Evolutionary conservation across 2,888 invertebrate genomes (phyloP).

Genomic region (Sylvicola cinctus): DNA sequence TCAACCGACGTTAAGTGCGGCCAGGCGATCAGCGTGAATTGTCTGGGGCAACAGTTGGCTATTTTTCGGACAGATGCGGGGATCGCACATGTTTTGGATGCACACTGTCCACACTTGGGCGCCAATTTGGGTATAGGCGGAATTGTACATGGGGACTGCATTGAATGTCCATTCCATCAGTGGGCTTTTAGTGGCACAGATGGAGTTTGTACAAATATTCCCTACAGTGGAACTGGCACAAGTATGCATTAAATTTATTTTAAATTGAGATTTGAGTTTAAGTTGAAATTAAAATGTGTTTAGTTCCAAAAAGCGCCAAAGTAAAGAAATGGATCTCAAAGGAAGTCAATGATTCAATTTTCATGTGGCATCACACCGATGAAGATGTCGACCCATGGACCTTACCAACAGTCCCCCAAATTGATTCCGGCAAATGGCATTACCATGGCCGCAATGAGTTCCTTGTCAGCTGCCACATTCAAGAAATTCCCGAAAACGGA

Average conservation of each 20-base stretch:
- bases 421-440: slow-evolving; percentile 33
- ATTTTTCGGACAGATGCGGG: slow-evolving; percentile 45
- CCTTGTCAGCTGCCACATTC: slow-evolving; percentile 52
- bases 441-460: slow-evolving; percentile 65
- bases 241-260: background rate
- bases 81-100: slow-evolving; percentile 47
- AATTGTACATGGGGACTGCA: slow-evolving; percentile 49
- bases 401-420: slow-evolving; percentile 32
- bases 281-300: too few relatives aligned
- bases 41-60: slow-evolving; percentile 46
- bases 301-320: slow-evolving; percentile 48
- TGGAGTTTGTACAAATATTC: slow-evolving; percentile 55
- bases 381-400: slow-evolving; percentile 43
- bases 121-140: slow-evolving; percentile 32
- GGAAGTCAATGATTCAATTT: slow-evolving; percentile 54
- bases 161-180: slow-evolving; percentile 77
- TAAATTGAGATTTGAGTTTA: slow-evolving; percentile 4
- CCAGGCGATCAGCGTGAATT: slow-evolving; percentile 37
- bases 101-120: slow-evolving; percentile 67
- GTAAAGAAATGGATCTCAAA: slow-evolving; percentile 44
- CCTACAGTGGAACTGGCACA: slow-evolving; percentile 36
- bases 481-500: slow-evolving; percentile 84
- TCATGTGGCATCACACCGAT: slow-evolving; percentile 69
- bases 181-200: slow-evolving; percentile 62
- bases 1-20: slow-evolving; percentile 34